Base-by-base conservation (phyloP, 2,113 vertebrate genomes). In the Tachysurus fulvidraco region DNA sequence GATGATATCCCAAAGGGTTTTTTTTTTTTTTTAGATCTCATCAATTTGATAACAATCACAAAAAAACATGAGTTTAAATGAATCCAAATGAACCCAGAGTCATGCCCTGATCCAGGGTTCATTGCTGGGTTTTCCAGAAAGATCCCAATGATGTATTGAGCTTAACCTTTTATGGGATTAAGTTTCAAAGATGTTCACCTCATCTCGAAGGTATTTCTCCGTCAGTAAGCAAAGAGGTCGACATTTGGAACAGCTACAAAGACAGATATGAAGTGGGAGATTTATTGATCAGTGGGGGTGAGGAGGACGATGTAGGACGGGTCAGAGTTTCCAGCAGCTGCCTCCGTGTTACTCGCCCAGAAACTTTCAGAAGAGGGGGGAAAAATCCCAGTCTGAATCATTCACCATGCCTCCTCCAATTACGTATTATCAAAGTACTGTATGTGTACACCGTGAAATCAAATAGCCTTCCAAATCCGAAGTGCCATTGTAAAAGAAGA, bases 131-230 rank as follows among this genome's bases (percentile, higher is more conserved):
- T 69, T 52, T 71, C 52, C 73, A 87, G 83, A 88, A 80, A 91
- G 91, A 94, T 94, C 93, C 93, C 44, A 13, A 30, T 46, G 62
- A 69, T 46, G 52, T 57, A 86, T 79, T 50, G 14, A 9, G 30
- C 71, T 77, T 25, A 62, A 52, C 41, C 30, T 54, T 87, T 81
- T 84, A 74, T 46, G n/a, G 46, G 78, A 60, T 81, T 71, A 59
- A 7, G 55, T 87, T 84, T 81, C 64, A 88, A 80, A 83, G 46
- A 50, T 44, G 78, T 79, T 16, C 67, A 79, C 71, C 50, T 87
- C 87, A 88, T 79, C 25, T 41, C 17, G 4, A 69, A 88, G 80
- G 73, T 83, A 69, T 90, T 69, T 80, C 54, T 83, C 54, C 19
- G 46, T 78, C 85, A 59, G 64, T 85, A 57, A 79, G 73, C 73